These are phyloP conservation scores for Lasioglossum marginatum DNA, from an alignment of 2,888 invertebrate species.

Conservation along the genomic window DNA sequence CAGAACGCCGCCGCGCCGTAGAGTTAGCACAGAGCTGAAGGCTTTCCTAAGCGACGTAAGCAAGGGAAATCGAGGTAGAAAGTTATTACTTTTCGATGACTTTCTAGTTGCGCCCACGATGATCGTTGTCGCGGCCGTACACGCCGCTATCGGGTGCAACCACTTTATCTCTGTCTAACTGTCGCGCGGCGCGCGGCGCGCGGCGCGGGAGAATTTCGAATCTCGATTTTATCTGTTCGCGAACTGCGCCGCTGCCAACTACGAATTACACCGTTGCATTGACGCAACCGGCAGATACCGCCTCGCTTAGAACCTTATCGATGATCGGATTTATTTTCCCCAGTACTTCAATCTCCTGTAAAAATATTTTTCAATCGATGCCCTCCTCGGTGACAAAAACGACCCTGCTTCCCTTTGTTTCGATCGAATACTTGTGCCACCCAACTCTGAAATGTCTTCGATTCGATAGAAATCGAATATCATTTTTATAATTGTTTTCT, in stretches of 20 bases:
- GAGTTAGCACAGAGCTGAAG: constrained; percentile 8
- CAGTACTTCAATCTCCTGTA: neutral
- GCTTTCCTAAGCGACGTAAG: constrained; percentile 35
- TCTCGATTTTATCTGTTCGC: constrained; percentile 35
- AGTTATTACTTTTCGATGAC: constrained; percentile 56
- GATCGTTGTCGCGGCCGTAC: constrained; percentile 52
- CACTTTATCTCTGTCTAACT: constrained; percentile 29
- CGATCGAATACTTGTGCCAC: neutral
- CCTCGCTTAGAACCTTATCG: neutral
- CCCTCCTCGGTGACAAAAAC: neutral
- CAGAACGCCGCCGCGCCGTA: no score
- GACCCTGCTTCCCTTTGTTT: neutral
- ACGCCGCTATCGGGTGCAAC: constrained; percentile 32
- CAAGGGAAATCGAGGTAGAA: constrained; percentile 39
- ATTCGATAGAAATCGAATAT: neutral
- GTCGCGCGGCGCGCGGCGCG: neutral
- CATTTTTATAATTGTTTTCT: no score
- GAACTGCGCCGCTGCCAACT: constrained; percentile 2
- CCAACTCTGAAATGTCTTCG: neutral
- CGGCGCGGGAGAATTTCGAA: constrained; percentile 18
- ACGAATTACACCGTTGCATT: constrained; percentile 14
- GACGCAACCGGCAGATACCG: constrained; percentile 13
- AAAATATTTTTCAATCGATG: neutral
- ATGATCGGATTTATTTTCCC: constrained; percentile 1
- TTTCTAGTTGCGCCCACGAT: constrained; percentile 63